These are phyloP conservation scores for Maconellicoccus hirsutus DNA, from an alignment of 1,140 invertebrate species.

Conservation along the genomic window DNA sequence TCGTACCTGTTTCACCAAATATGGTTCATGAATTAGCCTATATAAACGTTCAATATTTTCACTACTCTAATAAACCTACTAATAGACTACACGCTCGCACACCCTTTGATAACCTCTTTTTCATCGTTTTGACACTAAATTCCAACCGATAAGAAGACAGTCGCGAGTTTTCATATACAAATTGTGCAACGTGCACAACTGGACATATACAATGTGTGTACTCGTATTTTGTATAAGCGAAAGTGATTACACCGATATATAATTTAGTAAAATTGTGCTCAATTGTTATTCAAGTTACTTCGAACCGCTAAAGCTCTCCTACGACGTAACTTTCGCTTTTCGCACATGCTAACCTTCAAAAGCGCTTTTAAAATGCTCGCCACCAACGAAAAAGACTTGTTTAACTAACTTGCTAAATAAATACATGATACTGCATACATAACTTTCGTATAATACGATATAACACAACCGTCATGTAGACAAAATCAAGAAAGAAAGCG, in stretches of 20 bases:
- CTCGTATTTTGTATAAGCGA: too few relatives aligned
- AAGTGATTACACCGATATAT: too few relatives aligned
- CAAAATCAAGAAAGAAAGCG: background rate
- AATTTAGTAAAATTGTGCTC: too few relatives aligned
- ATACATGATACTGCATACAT: background rate
- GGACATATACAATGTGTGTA: too few relatives aligned
- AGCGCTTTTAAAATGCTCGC: background rate
- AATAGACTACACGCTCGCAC: too few relatives aligned
- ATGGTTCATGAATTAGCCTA: background rate
- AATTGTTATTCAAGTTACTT: too few relatives aligned
- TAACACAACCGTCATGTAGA: background rate
- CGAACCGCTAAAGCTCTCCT: too few relatives aligned
- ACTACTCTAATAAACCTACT: background rate
- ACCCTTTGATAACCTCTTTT: too few relatives aligned
- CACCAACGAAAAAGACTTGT: background rate
- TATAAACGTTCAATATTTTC: background rate
- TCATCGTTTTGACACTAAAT: too few relatives aligned
- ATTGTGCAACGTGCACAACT: background rate
- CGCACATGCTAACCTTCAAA: background rate
- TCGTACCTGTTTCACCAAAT: constrained; percentile 3
- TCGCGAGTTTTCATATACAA: too few relatives aligned
- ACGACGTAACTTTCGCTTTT: background rate
- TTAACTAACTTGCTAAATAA: background rate
- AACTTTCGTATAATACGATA: background rate
- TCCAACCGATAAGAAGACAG: too few relatives aligned